Evolutionary conservation across 2,888 invertebrate genomes (phyloP), one percentile per base, ranked within the genome.

Genomic region (Apotomis turbidana): DNA sequence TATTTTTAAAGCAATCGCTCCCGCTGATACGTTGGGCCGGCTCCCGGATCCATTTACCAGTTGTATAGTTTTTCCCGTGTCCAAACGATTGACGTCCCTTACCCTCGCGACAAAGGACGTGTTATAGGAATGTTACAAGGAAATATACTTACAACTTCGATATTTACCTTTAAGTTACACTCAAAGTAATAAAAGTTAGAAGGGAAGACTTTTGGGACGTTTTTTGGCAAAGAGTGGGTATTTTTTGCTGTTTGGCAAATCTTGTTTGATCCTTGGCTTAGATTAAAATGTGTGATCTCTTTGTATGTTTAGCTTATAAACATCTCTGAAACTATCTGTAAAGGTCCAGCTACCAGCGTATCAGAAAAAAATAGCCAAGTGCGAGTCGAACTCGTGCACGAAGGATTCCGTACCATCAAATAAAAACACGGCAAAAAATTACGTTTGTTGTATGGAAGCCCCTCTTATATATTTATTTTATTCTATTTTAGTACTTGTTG

Each of bases 61-160:
- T 38, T 51, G 60, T 66, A 59, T 54, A 54, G 54, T 66, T 71
- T 66, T 70, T 66, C 59, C 62, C 15, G 36, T 12, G 10, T 66
- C 15, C 44, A 36, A 54, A 41, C 57, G n/a, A 59, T 70, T 70
- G 58, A 44, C 58, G 27, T 44, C 10, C 52, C 58, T 41, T 44
- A 46, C 46, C 46, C 60, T 60, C 27, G 5, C 13, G 4, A 10
- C 44, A 60, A 36, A 36, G 4, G 36, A n/a, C 12, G 36, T 5
- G 13, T 13, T 12, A 38, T 63, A n/a, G 12, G 3, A 27, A 15
- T 12, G n/a, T 15, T 15, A 62, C 51, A 51, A 12, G 15, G 36
- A 49, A 61, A 62, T n/a, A 51, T 27, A 51, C 61, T 51, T 36
- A 62, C 12, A 49, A 57, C 5, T 51, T 62, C 15, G 3, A 49